Conservation (phyloP, 2,113 vertebrate genomes). For the Mesocricetus auratus region DNA sequence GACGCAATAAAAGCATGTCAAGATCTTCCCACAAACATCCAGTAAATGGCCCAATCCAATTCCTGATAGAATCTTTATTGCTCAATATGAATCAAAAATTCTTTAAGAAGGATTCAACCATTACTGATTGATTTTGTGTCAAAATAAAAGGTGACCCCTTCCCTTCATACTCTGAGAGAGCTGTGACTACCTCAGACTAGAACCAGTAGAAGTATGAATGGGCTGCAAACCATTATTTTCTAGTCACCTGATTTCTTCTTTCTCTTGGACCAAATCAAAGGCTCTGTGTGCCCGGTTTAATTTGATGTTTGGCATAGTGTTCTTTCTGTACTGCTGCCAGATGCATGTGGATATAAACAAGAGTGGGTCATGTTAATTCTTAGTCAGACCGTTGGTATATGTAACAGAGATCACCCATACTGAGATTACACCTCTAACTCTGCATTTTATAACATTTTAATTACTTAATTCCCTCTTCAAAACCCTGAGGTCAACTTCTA, state of each 20-base stretch:
- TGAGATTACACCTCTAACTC: slow-evolving; percentile 67
- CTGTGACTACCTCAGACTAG: slow-evolving; percentile 60
- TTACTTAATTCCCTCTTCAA: slow-evolving; percentile 28
- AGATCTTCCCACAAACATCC: not conserved
- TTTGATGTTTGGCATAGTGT: not conserved
- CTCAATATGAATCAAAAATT: not conserved
- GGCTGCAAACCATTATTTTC: slow-evolving; percentile 70
- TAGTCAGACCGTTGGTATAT: slow-evolving; percentile 46
- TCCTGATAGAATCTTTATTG: not conserved
- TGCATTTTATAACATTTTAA: slow-evolving; percentile 55
- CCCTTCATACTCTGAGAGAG: slow-evolving; percentile 63
- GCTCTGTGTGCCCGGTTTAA: slow-evolving; percentile 60
- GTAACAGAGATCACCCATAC: slow-evolving; percentile 41
- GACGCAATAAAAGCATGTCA: not conserved
- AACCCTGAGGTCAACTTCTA: slow-evolving; percentile 48
- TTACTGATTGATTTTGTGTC: not conserved
- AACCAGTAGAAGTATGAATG: slow-evolving; percentile 56
- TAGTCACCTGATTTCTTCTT: slow-evolving; percentile 76
- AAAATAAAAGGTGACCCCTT: not conserved
- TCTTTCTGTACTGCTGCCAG: slow-evolving; percentile 61
- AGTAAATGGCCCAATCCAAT: not conserved
- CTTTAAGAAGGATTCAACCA: not conserved
- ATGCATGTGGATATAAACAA: slow-evolving; percentile 61
- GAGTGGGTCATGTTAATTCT: slow-evolving; percentile 73
- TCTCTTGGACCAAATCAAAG: slow-evolving; percentile 79